These are phyloP conservation scores for Myotis vivesi DNA, from an alignment of 2,797 vertebrate genomes.

Conservation along the genomic window DNA sequence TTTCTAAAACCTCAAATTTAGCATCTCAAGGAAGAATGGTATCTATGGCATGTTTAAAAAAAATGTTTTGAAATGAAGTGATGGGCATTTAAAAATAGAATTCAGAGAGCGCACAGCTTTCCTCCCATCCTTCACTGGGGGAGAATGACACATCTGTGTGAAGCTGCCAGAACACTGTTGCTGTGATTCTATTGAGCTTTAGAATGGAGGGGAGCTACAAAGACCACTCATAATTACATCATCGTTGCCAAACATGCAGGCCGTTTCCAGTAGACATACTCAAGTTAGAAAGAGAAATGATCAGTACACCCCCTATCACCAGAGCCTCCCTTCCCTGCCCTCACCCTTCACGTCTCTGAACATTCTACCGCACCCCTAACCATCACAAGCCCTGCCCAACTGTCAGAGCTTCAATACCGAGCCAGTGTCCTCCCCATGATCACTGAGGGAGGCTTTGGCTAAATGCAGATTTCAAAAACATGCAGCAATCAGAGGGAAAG, in stretches of 20 bases:
- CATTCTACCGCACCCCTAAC: too few relatives aligned
- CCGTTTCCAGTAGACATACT: neutral
- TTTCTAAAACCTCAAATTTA: slow-evolving; percentile 79
- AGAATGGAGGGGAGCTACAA: slow-evolving; percentile 13
- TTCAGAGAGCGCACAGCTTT: slow-evolving; percentile 4
- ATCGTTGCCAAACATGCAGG: neutral
- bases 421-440: neutral
- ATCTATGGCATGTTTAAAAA: slow-evolving; percentile 78
- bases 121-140: slow-evolving; percentile 19
- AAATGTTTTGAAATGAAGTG: slow-evolving; percentile 79
- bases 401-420: neutral
- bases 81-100: slow-evolving; percentile 79
- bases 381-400: neutral
- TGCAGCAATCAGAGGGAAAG: neutral
- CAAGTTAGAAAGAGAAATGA: neutral
- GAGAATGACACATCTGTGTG: slow-evolving; percentile 57
- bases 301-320: neutral
- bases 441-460: neutral
- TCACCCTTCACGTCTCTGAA: neutral
- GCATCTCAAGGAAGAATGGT: slow-evolving; percentile 77
- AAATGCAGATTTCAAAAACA: slow-evolving; percentile 21
- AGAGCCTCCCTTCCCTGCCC: neutral
- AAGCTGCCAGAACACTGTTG: slow-evolving; percentile 23
- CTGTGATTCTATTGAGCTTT: slow-evolving; percentile 12
- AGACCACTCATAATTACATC: slow-evolving; percentile 18